These are phyloP conservation scores for Mus caroli DNA, from an alignment of 2,797 vertebrate genomes.

Conservation along the genomic window DNA sequence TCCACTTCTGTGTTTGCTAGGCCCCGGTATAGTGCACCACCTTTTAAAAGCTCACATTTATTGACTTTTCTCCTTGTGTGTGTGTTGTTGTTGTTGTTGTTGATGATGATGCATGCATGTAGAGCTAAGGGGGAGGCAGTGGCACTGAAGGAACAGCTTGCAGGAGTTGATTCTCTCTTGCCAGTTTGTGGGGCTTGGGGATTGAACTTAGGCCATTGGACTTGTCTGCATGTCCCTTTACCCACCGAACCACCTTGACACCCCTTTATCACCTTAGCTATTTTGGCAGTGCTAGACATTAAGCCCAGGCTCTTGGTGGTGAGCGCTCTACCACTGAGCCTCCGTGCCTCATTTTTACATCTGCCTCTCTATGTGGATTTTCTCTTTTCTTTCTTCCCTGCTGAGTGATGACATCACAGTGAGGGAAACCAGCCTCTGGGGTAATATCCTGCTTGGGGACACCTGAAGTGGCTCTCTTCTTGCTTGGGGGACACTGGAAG, in stretches of 20 bases:
- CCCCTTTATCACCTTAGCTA: neutral
- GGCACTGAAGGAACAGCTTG: neutral
- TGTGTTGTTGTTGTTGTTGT: too few species aligned
- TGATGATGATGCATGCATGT: neutral
- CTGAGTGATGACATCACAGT: neutral
- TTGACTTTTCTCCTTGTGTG: neutral
- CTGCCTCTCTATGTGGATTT: neutral
- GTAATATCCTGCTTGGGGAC: neutral
- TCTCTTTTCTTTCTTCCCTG: neutral
- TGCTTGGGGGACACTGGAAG: neutral
- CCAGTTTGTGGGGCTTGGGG: neutral
- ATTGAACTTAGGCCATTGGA: neutral
- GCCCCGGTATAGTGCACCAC: too few species aligned
- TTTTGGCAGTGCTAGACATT: too few species aligned
- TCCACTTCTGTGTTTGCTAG: too few species aligned
- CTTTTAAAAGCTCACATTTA: neutral
- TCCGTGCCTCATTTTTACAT: neutral
- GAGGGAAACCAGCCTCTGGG: neutral
- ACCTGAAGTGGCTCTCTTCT: neutral
- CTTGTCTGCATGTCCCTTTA: neutral
- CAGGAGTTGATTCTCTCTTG: neutral
- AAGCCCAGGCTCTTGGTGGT: neutral
- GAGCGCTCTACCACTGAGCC: neutral
- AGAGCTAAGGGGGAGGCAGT: neutral
- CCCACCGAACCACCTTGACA: neutral